Evolutionary conservation across 92 coral and sea anemone species (phyloP), one percentile per base, ranked within the genome.

Genomic region (Epizoanthus illoricatus): DNA sequence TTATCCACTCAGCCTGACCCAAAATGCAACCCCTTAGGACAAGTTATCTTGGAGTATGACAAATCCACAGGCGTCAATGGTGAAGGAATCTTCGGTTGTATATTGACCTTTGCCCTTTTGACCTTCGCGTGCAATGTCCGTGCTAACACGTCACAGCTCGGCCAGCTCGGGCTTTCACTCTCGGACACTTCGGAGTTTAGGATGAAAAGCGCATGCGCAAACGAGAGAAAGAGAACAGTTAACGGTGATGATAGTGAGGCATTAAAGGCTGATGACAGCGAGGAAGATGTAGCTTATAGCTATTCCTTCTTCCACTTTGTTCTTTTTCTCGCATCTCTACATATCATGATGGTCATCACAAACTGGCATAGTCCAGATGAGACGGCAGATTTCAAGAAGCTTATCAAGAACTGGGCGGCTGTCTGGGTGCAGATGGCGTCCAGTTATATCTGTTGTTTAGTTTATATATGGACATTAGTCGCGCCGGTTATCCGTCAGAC

Each of bases 311-410:
- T 97, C 81, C 99, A 97, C 66, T 97, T 97, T 73, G 92, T 94
- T 5, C 89, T 97, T 54, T 94, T 91, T 62, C 83, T 97, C 15
- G 98, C 98, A 5, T 97, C 99, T 1, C 83, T 97, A 60, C 98
- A 97, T 49, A 82, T 97, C 8, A 97, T 97, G 99, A 97, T 97
- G 99, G 98, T 97, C 0, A 89, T 97, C 52, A 97, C 99, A 3
- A 97, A 97, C 90, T 97, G 99, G 99, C 99, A 97, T 45, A 97
- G 99, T 74, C 99, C 99, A 49, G 97, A 94, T 41, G 97, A 97
- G 65, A 84, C 79, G 39, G 93, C 94, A 10, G 97, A 97, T 75
- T 89, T 97, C 74, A 97, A 94, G 84, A 97, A 97, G 79, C 89
- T 97, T 73, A 92, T 97, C 20, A 97, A 97, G 75, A 97, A 97